These are phyloP conservation scores for Caerostris darwini DNA, from an alignment of 1,140 invertebrate genomes.

Conservation along the genomic window DNA sequence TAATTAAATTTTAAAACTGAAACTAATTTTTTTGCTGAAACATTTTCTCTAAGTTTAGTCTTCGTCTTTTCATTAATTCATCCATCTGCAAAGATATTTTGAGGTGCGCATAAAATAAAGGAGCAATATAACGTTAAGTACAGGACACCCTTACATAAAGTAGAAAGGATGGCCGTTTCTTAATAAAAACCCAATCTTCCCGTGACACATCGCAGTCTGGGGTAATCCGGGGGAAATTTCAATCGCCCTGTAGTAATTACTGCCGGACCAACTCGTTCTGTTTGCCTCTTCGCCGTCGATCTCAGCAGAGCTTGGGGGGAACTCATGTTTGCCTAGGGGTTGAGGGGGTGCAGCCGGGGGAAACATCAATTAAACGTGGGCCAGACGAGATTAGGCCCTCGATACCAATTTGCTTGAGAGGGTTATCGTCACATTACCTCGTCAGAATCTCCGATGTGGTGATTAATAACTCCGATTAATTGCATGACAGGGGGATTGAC, in stretches of 20 bases:
- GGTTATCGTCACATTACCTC: not conserved
- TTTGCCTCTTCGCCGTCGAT: not conserved
- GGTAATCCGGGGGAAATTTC: constrained; percentile 9
- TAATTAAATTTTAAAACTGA: too few species aligned
- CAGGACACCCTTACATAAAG: too few species aligned
- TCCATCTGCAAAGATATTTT: too few species aligned
- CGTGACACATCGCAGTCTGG: not conserved
- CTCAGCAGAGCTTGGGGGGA: not conserved
- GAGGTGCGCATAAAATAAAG: too few species aligned
- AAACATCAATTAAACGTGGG: not conserved
- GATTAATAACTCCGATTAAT: not conserved
- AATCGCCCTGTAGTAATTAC: not conserved
- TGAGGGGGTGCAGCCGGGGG: too few species aligned
- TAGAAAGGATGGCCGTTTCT: not conserved
- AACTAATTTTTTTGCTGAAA: too few species aligned
- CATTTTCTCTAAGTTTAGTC: too few species aligned
- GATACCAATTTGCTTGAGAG: not conserved
- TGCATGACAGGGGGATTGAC: not conserved
- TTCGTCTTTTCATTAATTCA: too few species aligned
- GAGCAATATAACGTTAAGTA: too few species aligned
- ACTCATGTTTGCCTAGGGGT: not conserved
- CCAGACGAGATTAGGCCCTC: not conserved
- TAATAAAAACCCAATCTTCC: not conserved
- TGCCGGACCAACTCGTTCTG: not conserved
- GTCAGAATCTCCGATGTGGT: not conserved